phyloP scores from a whole-genome alignment of 2,888 invertebrate species.

The Zygogramma bicolorata region DNA sequence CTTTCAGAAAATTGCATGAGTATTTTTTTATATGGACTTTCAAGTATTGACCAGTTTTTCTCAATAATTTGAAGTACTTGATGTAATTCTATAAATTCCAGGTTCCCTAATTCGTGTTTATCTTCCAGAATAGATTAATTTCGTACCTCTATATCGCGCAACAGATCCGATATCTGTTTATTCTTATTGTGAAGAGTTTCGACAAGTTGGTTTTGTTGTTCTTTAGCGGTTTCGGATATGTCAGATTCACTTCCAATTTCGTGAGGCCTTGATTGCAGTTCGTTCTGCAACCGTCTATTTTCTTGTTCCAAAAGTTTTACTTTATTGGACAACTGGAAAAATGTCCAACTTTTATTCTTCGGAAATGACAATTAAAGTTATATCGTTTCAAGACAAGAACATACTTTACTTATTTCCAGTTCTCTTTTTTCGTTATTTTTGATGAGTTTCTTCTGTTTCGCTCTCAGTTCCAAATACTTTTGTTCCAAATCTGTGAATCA shows the following conservation, averaged over 20 bases:
- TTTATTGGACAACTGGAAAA: constrained; percentile 61
- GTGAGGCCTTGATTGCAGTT: constrained; percentile 64
- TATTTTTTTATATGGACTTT: too few relatives aligned
- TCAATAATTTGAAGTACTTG: too few relatives aligned
- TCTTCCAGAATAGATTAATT: too few relatives aligned
- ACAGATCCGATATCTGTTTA: constrained; percentile 80
- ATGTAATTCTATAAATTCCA: too few relatives aligned
- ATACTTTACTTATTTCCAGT: constrained; percentile 65
- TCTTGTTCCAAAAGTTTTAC: constrained; percentile 67
- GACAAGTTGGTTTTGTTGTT: constrained; percentile 70
- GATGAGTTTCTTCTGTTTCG: constrained; percentile 65
- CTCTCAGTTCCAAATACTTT: constrained; percentile 64
- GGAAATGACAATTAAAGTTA: not conserved
- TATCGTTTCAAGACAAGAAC: not conserved
- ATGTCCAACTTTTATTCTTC: not conserved
- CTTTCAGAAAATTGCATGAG: too few relatives aligned
- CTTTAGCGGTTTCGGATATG: constrained; percentile 68
- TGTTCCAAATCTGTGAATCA: constrained; percentile 64
- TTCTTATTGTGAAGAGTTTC: constrained; percentile 77
- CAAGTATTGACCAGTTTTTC: too few relatives aligned
- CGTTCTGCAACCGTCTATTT: constrained; percentile 60
- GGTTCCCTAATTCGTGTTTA: too few relatives aligned
- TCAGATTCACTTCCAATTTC: constrained; percentile 67
- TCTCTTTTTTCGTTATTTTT: constrained; percentile 61
- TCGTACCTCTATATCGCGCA: constrained; percentile 80